Conservation (phyloP, 2,888 invertebrate species). For the Dicyrtoma fusca region DNA sequence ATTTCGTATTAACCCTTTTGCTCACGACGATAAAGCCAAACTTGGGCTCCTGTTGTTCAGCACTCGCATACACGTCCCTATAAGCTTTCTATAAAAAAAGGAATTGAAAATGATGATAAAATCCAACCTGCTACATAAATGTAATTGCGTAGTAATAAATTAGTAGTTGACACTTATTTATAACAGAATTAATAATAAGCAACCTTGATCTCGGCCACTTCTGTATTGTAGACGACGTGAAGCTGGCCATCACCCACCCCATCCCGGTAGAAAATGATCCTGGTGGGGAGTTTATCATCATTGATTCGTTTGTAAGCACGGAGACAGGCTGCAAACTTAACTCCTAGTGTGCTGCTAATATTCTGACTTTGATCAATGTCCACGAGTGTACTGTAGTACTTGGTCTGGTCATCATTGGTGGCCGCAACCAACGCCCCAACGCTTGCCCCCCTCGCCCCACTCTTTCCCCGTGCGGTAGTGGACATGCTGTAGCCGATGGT, state of each 20-base stretch:
- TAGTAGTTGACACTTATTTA: not conserved
- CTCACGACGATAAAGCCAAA: conserved; percentile 49
- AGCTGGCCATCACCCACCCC: conserved; percentile 27
- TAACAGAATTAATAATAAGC: not conserved
- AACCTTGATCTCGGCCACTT: conserved; percentile 16
- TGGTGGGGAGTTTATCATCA: not conserved
- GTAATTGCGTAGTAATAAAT: not conserved
- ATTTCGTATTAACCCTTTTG: conserved; percentile 47
- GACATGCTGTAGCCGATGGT: conserved; percentile 20
- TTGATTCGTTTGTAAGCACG: not conserved
- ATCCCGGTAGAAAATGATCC: conserved; percentile 22
- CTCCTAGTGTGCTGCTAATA: not conserved
- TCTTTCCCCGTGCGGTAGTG: not conserved
- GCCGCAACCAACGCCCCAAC: conserved; percentile 24
- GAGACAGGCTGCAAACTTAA: not conserved
- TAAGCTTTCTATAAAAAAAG: conserved; percentile 33
- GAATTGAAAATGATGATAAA: not conserved
- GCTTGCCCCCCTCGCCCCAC: not conserved
- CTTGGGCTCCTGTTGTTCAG: conserved; percentile 10
- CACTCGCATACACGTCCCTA: conserved; percentile 2
- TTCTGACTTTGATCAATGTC: not conserved
- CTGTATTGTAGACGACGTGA: conserved; percentile 5
- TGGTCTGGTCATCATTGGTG: not conserved
- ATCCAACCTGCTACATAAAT: too few relatives aligned
- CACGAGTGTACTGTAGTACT: conserved; percentile 12